Conservation (phyloP, 2,113 vertebrate species). For the Phalacrocorax brasilianus region DNA sequence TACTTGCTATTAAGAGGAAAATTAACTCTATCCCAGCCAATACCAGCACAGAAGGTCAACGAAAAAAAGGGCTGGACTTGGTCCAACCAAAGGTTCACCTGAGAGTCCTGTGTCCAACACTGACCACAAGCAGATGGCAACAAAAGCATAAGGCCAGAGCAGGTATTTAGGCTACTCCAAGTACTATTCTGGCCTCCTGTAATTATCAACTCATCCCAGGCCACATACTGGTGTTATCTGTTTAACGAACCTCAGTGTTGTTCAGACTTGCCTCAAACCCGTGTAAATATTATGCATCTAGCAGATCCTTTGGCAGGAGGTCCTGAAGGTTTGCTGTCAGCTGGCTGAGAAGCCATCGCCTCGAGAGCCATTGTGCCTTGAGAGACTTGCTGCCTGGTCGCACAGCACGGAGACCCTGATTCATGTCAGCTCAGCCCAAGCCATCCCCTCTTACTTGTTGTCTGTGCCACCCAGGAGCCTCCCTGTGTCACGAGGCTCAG, state of each 20-base stretch:
- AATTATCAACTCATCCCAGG: not conserved
- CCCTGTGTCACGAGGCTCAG: rapidly evolving
- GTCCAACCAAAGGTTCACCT: not conserved
- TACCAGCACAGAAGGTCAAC: not conserved
- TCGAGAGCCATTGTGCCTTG: not conserved
- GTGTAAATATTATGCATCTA: not conserved
- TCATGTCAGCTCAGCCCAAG: not conserved
- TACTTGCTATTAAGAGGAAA: too few species aligned
- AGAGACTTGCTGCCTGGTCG: not conserved
- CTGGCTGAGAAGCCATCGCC: not conserved
- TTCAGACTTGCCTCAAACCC: not conserved
- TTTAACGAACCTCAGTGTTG: not conserved
- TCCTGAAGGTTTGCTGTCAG: not conserved
- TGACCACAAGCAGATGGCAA: not conserved
- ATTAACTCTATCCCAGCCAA: too few species aligned
- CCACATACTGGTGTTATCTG: rapidly evolving
- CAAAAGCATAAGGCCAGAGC: not conserved
- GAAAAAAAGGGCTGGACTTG: not conserved
- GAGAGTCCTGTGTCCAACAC: not conserved
- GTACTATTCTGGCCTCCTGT: not conserved
- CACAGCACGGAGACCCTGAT: rapidly evolving
- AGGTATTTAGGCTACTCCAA: not conserved
- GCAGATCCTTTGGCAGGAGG: not conserved
- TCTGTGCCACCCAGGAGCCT: not conserved
- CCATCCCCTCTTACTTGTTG: not conserved